phyloP scores from a whole-genome alignment of 2,888 invertebrate genomes.

The Bimastos eiseni region DNA sequence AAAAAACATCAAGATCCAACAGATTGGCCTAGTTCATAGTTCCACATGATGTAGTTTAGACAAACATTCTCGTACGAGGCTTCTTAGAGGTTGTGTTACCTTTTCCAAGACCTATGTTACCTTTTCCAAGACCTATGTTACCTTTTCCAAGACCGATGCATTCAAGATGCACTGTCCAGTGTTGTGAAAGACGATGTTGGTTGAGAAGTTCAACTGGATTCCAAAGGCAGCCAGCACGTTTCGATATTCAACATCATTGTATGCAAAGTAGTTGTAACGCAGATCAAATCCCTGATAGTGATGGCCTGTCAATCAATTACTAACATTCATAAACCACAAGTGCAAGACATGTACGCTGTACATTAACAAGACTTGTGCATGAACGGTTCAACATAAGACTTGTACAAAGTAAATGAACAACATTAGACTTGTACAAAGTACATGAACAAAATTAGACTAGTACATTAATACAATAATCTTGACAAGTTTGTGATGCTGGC shows the following conservation, averaged over 20 bases:
- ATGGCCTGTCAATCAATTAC: conserved; percentile 45
- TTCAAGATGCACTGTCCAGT: conserved; percentile 44
- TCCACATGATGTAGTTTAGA: neutral
- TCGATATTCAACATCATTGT: conserved; percentile 79
- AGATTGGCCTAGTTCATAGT: neutral
- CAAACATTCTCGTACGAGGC: neutral
- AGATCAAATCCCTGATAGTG: conserved; percentile 90
- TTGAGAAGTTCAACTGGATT: conserved; percentile 57
- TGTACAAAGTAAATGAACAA: no score
- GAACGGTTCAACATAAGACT: no score
- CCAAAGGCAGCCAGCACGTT: conserved; percentile 72
- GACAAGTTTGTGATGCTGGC: conserved; percentile 80
- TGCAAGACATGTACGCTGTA: neutral
- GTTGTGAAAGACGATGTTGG: conserved; percentile 71
- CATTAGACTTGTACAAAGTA: no score
- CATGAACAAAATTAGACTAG: no score
- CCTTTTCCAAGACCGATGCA: conserved; percentile 42
- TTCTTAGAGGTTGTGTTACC: neutral
- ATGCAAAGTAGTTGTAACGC: conserved; percentile 87
- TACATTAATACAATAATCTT: no score
- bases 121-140: conserved; percentile 40
- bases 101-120: conserved; percentile 41
- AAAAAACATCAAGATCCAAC: no score
- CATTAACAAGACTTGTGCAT: no score
- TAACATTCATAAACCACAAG: neutral